These are phyloP conservation scores for Deroplatys truncata DNA, from an alignment of 2,888 invertebrate genomes.

Conservation along the genomic window DNA sequence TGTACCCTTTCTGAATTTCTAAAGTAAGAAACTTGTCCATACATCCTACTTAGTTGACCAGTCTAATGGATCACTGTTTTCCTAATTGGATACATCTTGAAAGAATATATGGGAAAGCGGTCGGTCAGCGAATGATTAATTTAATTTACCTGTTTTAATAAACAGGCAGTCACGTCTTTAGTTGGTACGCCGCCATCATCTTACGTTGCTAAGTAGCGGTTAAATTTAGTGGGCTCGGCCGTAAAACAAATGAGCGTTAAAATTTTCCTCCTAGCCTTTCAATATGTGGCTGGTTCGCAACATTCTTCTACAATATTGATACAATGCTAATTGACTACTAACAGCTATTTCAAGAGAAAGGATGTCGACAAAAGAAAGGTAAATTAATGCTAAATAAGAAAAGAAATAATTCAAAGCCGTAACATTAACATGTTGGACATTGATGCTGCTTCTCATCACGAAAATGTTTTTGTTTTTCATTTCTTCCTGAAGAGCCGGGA, in stretches of 20 bases:
- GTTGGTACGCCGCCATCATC: background rate
- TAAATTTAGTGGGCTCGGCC: background rate
- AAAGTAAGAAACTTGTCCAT: background rate
- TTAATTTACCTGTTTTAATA: background rate
- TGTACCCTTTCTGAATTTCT: background rate
- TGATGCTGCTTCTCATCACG: background rate
- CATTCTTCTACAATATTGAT: background rate
- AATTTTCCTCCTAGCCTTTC: background rate
- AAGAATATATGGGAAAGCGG: background rate
- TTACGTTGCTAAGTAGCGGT: background rate
- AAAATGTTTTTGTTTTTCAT: background rate
- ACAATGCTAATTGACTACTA: conserved; percentile 6
- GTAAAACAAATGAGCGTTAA: background rate
- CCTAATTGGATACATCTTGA: background rate
- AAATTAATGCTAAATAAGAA: conserved; percentile 8
- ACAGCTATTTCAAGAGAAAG: conserved; percentile 1
- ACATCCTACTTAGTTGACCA: background rate
- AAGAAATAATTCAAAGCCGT: background rate
- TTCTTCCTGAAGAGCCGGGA: background rate
- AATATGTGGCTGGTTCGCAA: background rate
- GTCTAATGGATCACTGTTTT: background rate
- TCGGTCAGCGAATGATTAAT: background rate
- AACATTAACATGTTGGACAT: conserved; percentile 3
- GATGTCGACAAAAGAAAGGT: conserved; percentile 2
- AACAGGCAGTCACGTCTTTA: background rate